phyloP scores from a whole-genome alignment of 2,113 vertebrate species.

The Naja naja region DNA sequence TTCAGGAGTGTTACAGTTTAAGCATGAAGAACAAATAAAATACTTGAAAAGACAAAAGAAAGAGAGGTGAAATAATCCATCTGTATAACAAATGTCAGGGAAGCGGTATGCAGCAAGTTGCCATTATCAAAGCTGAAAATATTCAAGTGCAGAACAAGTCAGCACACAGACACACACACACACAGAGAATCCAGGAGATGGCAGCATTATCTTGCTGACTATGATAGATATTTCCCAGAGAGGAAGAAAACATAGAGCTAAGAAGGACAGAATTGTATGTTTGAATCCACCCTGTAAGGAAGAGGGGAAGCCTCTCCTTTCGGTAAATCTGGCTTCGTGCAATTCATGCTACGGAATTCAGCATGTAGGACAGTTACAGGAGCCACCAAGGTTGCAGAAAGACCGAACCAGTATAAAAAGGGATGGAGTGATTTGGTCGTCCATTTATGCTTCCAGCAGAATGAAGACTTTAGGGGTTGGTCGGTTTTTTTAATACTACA shows the following conservation, averaged over 20 bases:
- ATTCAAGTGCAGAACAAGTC: background rate
- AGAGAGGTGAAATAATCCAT: background rate
- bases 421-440: background rate
- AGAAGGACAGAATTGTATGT: constrained; percentile 6
- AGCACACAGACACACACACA: background rate
- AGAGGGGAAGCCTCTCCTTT: background rate
- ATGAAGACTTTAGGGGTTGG: background rate
- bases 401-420: constrained; percentile 16
- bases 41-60: background rate
- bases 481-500: background rate
- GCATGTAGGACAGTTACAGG: background rate
- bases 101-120: background rate
- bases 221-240: background rate
- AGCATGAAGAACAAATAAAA: background rate
- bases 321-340: background rate
- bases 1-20: background rate
- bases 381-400: background rate
- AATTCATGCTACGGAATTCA: constrained; percentile 21
- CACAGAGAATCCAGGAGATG: background rate
- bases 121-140: background rate
- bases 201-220: background rate
- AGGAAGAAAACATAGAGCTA: background rate
- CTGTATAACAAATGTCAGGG: background rate
- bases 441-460: background rate
- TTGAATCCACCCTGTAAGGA: constrained; percentile 1